Percentiles rank a stretch among this genome's conserved stretches.
Conservation (phyloP, 2,888 invertebrate genomes). For the Agrilus mali region DNA sequence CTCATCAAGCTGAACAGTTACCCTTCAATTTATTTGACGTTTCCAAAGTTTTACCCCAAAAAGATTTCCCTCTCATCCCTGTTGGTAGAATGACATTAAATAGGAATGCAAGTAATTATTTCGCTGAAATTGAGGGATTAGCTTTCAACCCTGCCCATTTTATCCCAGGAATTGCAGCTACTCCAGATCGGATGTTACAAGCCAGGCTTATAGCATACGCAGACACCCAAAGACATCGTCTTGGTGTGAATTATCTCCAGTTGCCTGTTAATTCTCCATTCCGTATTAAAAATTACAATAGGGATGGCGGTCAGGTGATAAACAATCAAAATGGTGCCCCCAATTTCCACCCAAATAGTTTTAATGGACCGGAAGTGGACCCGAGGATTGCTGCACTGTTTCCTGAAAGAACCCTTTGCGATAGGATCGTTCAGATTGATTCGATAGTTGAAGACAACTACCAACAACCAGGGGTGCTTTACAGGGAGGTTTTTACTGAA, state of each 20-base stretch:
- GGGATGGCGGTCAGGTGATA: slow-evolving; percentile 70
- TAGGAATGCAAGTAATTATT: slow-evolving; percentile 83
- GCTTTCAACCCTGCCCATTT: slow-evolving; percentile 83
- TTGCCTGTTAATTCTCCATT: slow-evolving; percentile 94
- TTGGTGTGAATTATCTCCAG: slow-evolving; percentile 84
- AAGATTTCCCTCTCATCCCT: slow-evolving; percentile 73
- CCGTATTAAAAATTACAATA: slow-evolving; percentile 64
- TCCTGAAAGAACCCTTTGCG: no score
- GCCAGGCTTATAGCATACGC: slow-evolving; percentile 78
- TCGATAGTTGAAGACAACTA: slow-evolving; percentile 66
- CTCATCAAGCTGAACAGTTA: slow-evolving; percentile 65
- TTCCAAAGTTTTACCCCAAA: slow-evolving; percentile 86
- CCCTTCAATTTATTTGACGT: slow-evolving; percentile 86
- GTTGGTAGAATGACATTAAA: slow-evolving; percentile 80
- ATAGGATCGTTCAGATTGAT: no score
- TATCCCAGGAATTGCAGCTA: slow-evolving; percentile 84
- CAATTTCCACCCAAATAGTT: slow-evolving; percentile 95
- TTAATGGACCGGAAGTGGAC: slow-evolving; percentile 65
- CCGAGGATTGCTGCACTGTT: slow-evolving; percentile 47
- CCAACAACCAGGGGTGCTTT: slow-evolving; percentile 72
- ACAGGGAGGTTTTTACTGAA: slow-evolving; percentile 62
- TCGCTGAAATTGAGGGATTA: slow-evolving; percentile 85
- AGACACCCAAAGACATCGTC: slow-evolving; percentile 80
- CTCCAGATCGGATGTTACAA: slow-evolving; percentile 86
- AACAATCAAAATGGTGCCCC: slow-evolving; percentile 81